A percentile compares a stretch with the other conserved stretches of the same genome.
phyloP scores from a whole-genome alignment of 2,797 vertebrate genomes.

The Sarcoramphus papa region DNA sequence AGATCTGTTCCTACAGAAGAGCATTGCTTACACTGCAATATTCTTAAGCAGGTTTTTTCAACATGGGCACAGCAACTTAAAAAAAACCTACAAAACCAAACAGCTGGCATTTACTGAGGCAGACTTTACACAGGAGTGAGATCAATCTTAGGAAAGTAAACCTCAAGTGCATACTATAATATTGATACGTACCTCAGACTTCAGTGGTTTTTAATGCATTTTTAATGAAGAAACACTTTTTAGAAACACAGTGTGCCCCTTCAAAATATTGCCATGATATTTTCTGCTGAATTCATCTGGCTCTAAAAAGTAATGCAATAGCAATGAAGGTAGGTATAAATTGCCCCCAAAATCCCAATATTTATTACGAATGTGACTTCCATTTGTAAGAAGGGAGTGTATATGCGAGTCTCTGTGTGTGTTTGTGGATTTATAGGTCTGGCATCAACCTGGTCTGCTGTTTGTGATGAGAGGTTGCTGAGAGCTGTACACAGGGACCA shows the following conservation, averaged over 20 bases:
- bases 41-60: neutral
- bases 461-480: neutral
- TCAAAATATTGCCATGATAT: neutral
- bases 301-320: neutral
- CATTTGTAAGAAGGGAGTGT: neutral
- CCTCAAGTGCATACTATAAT: conserved; percentile 21
- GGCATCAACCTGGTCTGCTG: neutral
- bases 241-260: neutral
- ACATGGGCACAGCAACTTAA: neutral
- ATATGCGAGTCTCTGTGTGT: too few relatives aligned
- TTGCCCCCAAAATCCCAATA: neutral
- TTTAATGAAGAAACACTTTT: conserved; percentile 8
- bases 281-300: neutral
- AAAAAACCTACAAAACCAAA: neutral
- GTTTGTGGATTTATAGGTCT: neutral
- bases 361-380: neutral
- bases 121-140: conserved; percentile 5
- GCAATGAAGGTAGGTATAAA: neutral
- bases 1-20: neutral
- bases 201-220: conserved; percentile 7
- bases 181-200: neutral
- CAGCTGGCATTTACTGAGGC: neutral
- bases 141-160: conserved; percentile 30
- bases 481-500: neutral
- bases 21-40: neutral